Evolutionary conservation across 2,113 vertebrate genomes (phyloP), one percentile per base, ranked within the genome.

Genomic region (Nesoenas mayeri): DNA sequence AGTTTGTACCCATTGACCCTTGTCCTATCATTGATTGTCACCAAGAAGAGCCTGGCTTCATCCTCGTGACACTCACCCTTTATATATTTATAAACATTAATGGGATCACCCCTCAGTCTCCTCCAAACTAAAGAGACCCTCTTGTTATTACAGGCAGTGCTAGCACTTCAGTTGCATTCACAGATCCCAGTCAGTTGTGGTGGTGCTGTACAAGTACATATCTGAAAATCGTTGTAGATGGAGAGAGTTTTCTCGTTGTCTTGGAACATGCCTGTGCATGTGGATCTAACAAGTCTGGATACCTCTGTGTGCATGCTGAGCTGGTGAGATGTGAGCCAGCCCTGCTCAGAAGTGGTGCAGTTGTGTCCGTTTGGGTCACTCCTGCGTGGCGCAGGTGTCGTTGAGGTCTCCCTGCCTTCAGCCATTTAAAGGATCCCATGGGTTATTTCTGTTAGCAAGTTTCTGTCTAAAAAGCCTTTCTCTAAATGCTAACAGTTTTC

Each of bases 101-200:
- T 44, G 17, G 17, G 44, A 17, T 44, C 44, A 44, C 44, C 44
- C 44, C 44, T 44, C 44, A 18, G 44, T 18, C 44, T 44, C 44
- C 44, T 44, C 44, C 16, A 44, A 44, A 16, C 44, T 44, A 44
- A 18, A 9, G 44, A 44, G 44, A 44, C 44, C 40, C 5, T 77
- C 22, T 51, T 47, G 19, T 50, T 57, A 8, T 29, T 82, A 11
- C 28, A 87, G 13, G 8, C 72, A 6, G 1, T 67, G 38, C 38
- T 79, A 1, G 2, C 17, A 36, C 36, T 67, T 89, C 11, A 42
- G 21, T 36, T 0, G 0, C 21, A 5, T 75, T 84, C 5, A 10
- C 3, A 34, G 58, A 28, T 79, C 34, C n/a, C 36, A 28, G 53
- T 8, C 4, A 7, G 12, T 64, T 95, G n/a, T 75, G 66, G 42